Evolutionary conservation across 2,888 invertebrate genomes (phyloP).

Genomic region (Dynastes maya): DNA sequence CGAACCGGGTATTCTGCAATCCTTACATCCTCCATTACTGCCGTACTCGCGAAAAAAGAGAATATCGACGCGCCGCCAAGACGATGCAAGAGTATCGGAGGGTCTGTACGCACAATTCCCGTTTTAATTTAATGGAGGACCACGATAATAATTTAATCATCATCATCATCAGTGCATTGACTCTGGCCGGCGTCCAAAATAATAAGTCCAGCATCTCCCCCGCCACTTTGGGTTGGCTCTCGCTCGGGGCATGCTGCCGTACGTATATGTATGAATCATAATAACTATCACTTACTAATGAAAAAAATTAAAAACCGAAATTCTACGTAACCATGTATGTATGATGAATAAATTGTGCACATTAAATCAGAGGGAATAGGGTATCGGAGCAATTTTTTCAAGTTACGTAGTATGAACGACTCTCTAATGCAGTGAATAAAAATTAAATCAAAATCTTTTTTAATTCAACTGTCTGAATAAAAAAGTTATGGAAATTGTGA

Average conservation of each 20-base stretch:
- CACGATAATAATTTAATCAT: conserved; percentile 43
- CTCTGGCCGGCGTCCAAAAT: conserved; percentile 43
- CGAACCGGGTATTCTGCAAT: neutral
- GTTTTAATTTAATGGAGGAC: conserved; percentile 37
- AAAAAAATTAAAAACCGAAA: neutral
- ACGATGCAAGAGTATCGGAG: conserved; percentile 1
- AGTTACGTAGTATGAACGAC: too few species aligned
- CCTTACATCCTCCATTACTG: neutral
- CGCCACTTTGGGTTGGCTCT: neutral
- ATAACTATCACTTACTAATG: conserved; percentile 1
- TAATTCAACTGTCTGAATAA: too few species aligned
- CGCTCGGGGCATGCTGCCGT: neutral
- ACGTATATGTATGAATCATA: conserved; percentile 6
- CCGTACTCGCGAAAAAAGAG: neutral
- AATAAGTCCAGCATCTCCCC: conserved; percentile 25
- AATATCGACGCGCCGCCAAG: neutral
- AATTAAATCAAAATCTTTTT: too few species aligned
- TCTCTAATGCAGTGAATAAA: too few species aligned
- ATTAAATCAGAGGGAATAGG: too few species aligned
- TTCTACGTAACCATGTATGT: neutral
- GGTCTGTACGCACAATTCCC: conserved; percentile 30
- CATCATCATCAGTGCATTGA: conserved; percentile 40
- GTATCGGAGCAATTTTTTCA: too few species aligned
- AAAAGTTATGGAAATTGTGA: too few species aligned
- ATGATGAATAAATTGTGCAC: conserved; percentile 21